phyloP scores from a whole-genome alignment of 1,140 invertebrate genomes.

The Apis cerana region DNA sequence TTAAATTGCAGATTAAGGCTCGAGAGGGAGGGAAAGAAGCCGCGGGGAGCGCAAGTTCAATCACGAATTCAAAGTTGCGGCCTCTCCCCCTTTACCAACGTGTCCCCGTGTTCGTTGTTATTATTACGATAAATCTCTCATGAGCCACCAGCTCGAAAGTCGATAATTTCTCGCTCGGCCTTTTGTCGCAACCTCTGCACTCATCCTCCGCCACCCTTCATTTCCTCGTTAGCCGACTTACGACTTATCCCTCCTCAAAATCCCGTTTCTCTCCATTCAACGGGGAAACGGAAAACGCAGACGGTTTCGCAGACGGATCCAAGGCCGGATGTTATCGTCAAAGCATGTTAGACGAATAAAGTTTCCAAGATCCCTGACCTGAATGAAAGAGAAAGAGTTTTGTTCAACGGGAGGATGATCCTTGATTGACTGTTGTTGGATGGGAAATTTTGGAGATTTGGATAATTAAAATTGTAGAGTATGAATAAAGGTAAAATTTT shows the following conservation, averaged over 20 bases:
- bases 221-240: conserved; percentile 57
- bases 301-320: conserved; percentile 46
- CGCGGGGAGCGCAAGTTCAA: no score
- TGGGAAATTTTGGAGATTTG: neutral
- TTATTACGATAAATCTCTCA: conserved; percentile 41
- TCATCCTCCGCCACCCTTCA: conserved; percentile 14
- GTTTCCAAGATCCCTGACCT: conserved; percentile 41
- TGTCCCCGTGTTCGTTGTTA: conserved; percentile 16
- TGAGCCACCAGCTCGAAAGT: conserved; percentile 2
- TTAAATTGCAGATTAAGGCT: no score
- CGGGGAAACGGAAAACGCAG: conserved; percentile 55
- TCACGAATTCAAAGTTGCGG: no score
- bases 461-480: neutral
- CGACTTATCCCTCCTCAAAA: conserved; percentile 56
- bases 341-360: conserved; percentile 35
- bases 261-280: conserved; percentile 57
- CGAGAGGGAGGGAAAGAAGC: no score
- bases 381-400: neutral
- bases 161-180: conserved; percentile 48
- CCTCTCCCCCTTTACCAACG: neutral
- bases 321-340: conserved; percentile 34
- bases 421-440: conserved; percentile 3
- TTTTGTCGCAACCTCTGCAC: conserved; percentile 43
- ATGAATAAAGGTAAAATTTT: no score
- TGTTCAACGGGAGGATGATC: neutral